Base-by-base conservation (phyloP, 1,140 invertebrate species). In the Neotoxoptera formosana region DNA sequence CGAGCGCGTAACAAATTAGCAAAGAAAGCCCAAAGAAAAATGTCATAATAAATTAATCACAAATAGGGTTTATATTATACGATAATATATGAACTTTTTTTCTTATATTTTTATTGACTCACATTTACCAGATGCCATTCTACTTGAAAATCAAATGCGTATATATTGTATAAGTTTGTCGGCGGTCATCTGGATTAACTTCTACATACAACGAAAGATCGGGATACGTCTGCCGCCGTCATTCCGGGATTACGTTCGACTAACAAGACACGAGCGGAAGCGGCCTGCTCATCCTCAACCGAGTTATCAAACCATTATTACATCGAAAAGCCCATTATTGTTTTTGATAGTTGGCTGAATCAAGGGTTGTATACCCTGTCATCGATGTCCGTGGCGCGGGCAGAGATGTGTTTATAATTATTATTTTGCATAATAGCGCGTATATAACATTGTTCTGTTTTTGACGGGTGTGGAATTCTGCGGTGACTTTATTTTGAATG, bases 361-460 rank as follows among this genome's bases (percentile, higher is more conserved):
- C n/a, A 23, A 36, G 25, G n/a, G 86, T 88, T n/a, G 0, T 51
- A 34, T 88, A n/a, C 14, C n/a, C 60, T 76, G 60, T 76, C 60
- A 76, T 76, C 60, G 60, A 76, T 76, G 60, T 76, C 60, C 30
- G n/a, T 76, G 60, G n/a, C 7, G 86, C 47, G 45, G 30, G 30
- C 87, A 25, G 20, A 53, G 48, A 89, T 23, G 87, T 53, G 48
- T 20, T 89, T 48, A 89, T 89, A 53, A 89, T 89, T 89, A 91
- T 76, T 91, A 91, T 67, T 91, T 91, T 91, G 90, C 90, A 91
- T 91, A 89, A 87, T 48, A 91, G 90, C 36, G 41, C 23, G 36
- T 25, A 67, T 25, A 45, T 67, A 67, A 91, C 67, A 41, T 91
- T 91, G 90, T 51, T 83, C 90, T 91, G 90, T 81, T 76, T 76